A percentile compares a stretch with the other conserved stretches of the same genome.
Conservation (phyloP, 2,797 vertebrate species). For the Cyclopterus lumpus region DNA sequence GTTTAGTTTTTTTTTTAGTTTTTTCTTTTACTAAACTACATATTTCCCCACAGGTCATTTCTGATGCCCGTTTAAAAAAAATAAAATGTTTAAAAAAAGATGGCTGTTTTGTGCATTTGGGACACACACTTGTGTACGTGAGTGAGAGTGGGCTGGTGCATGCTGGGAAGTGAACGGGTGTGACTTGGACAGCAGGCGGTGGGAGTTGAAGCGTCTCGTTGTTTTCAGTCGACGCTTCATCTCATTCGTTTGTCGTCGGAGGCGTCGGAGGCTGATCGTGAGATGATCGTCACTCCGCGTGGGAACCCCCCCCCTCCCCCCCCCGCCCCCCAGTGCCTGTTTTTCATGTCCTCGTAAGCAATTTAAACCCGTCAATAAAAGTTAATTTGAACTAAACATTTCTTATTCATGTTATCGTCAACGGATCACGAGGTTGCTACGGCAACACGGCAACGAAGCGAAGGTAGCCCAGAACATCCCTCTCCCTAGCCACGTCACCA, state of each 20-base stretch:
- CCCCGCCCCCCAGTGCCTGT: no score
- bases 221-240: constrained; percentile 50
- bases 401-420: no score
- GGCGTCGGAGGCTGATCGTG: constrained; percentile 29
- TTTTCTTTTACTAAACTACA: constrained; percentile 62
- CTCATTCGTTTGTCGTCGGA: constrained; percentile 42
- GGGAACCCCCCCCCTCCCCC: no score
- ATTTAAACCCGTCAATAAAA: no score
- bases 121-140: constrained; percentile 48
- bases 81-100: constrained; percentile 52
- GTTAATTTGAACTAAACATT: no score
- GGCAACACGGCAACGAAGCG: no score
- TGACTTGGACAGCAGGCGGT: constrained; percentile 72
- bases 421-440: no score
- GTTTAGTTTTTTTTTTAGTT: constrained; percentile 44
- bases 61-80: constrained; percentile 46
- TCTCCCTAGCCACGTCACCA: no score
- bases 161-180: constrained; percentile 69
- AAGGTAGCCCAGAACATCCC: no score
- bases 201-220: constrained; percentile 63
- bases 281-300: constrained; percentile 38
- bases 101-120: constrained; percentile 58
- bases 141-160: constrained; percentile 56
- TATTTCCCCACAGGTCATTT: constrained; percentile 71
- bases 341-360: no score